Evolutionary conservation across 2,888 invertebrate genomes (phyloP), one percentile per base, ranked within the genome.

Genomic region (Toxonevra muliebris): DNA sequence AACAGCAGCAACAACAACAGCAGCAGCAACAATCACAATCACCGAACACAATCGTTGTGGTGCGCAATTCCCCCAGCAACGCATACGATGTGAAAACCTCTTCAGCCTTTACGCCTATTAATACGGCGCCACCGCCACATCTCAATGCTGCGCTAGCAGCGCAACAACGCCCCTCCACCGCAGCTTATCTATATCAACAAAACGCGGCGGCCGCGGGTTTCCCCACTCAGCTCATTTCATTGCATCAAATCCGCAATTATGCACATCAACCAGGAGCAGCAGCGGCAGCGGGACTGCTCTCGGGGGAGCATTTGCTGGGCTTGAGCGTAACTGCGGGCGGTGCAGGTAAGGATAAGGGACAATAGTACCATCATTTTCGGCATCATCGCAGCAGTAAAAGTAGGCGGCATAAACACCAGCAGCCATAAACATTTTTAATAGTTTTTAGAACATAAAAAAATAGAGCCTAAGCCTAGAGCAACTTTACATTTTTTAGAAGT

Each of bases 211-310:
- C 90, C 1, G 89, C 91, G 61, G 87, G 89, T 64, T 96, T 96
- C 85, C 96, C 96, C 65, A 95, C 96, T 84, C 96, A 96, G 86
- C 88, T 96, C 85, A 96, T 96, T 84, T 95, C 96, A 75, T 88
- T 97, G 78, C 97, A 97, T 86, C 97, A 97, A 87, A 97, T 97
- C 82, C 90, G 97, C 86, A 97, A 97, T 86, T 97, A 96, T 86
- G 95, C 95, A 75, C 95, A 95, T 85, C 96, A 96, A 84, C 96
- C 96, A 58, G 80, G 81, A 45, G 78, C 80, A 61, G 76, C 77
- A 50, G 75, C 76, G 61, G 74, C 79, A 67, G 77, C 80, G 55
- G 91, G 93, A 73, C 88, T 91, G 72, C 86, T 92, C 71, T 88
- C 90, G 69, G 87, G 90, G 75, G 91, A 91, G 77, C 91, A 91